Conservation (phyloP, 1,140 invertebrate genomes). For the Drosophila chauvacae region DNA sequence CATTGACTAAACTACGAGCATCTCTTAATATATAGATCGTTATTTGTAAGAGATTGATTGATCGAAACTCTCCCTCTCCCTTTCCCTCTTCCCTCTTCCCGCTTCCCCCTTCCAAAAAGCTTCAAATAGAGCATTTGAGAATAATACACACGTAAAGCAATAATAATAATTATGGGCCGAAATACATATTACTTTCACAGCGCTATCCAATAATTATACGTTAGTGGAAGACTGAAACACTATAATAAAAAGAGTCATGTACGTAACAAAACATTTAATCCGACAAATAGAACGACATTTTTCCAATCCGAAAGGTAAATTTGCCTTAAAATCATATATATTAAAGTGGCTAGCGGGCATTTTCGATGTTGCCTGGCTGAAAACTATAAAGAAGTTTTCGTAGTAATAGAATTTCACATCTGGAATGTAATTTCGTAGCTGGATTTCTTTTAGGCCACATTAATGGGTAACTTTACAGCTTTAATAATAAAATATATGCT, state of each 20-base stretch:
- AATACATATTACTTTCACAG: slow-evolving; percentile 41
- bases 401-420: neutral
- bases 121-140: slow-evolving; percentile 38
- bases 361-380: neutral
- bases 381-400: neutral
- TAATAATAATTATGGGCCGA: slow-evolving; percentile 37
- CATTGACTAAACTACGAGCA: slow-evolving; percentile 36
- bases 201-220: slow-evolving; percentile 48
- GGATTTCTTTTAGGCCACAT: neutral
- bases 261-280: slow-evolving; percentile 18
- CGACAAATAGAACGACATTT: slow-evolving; percentile 6
- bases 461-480: neutral
- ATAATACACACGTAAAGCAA: slow-evolving; percentile 35
- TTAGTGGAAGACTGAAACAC: slow-evolving; percentile 48
- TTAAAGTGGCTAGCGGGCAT: neutral
- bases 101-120: slow-evolving; percentile 13
- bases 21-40: slow-evolving; percentile 32
- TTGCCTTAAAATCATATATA: neutral
- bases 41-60: slow-evolving; percentile 50
- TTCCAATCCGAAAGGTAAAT: neutral
- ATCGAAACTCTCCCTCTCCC: slow-evolving; percentile 5
- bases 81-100: too few relatives aligned
- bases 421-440: neutral
- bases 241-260: slow-evolving; percentile 42
- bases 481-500: slow-evolving; percentile 3